Evolutionary conservation across 2,797 vertebrate genomes (phyloP), one percentile per base, ranked within the genome.

Genomic region (Intellagama lesueurii): DNA sequence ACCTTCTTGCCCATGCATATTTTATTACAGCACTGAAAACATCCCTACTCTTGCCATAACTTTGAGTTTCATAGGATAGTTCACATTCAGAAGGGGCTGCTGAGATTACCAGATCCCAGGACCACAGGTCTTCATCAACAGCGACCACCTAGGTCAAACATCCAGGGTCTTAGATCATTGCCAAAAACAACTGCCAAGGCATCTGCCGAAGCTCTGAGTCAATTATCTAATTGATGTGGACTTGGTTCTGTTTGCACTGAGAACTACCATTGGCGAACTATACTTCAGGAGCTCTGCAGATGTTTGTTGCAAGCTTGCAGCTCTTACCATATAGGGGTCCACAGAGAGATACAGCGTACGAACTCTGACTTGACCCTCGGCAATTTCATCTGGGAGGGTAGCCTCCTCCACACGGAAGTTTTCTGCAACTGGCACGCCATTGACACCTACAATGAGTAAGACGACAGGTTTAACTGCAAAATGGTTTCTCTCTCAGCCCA

Each of bases 241-340:
- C 72, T 17, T 24, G 4, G 47, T 81, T 87, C 64, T 4, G 60
- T 69, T 16, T 2, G 11, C 56, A 66, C 49, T 89, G 91, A 90
- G 85, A 24, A 89, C 3, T 30, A 79, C 0, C 19, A 77, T 12
- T 85, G 60, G 17, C 44, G 19, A 90, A 87, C 7, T 8, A 17
- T 83, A 44, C 79, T 28, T 77, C 66, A 87, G 30, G 12, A 26
- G 92, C 81, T 81, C 64, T 26, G 22, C 30, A 72, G 35, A 32
- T 35, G 52, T 90, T 81, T 86, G 40, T 0, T 30, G 6, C 1
- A 81, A 88, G 32, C 40, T 12, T 19, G 87, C 40, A 17, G 60
- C 14, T 60, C 97, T 91, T 97, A 99, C 98, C 98, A 99, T 99
- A 94, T 99, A 99, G n/a, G 99, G 98, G 94, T 99, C 99, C 91